Base-by-base conservation (phyloP, 2,888 invertebrate genomes). In the Kryphioiulus occultus region DNA sequence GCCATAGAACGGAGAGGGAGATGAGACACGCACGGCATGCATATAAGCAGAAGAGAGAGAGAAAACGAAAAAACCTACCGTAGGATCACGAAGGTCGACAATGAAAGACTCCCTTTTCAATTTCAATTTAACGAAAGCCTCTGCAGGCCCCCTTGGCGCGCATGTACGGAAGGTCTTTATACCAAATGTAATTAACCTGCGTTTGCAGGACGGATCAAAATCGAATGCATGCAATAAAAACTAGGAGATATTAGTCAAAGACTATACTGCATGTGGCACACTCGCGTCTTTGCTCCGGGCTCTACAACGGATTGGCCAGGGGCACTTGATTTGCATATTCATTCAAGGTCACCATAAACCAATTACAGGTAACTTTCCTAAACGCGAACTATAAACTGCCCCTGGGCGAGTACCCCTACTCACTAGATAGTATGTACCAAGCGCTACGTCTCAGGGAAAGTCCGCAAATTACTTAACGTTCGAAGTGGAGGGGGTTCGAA, bases 1-100 rank as follows among this genome's bases (percentile, higher is more conserved):
- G 59, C 35, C 42, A 85, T 35, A 85, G 30, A 44, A n/a, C n/a
- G 42, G n/a, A 44, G 85, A 85, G 44, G 44, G 44, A 84, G 39
- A 84, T 84, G 39, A 84, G 35, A 30, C 84, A 84, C 84, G 84
- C 84, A 4, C 1, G 39, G 84, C 84, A 84, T 19, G 39, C 84
- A 10, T 84, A 84, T 30, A 30, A 19, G 19, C 1, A 82, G 82
- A 39, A 15, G 19, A 9, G 30, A 22, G 30, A 19, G 12, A 19
- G 82, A 39, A 35, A 39, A 32, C 4, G 44, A 85, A 85, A 44
- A 85, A 44, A 59, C 59, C n/a, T 59, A 47, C 47, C 39, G n/a
- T n/a, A n/a, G 22, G 59, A 59, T 59, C 59, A 59, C 59, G 59
- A 59, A 59, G 59, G 59, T 59, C 59, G 59, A 59, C 59, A 59